A percentile compares a stretch with the other conserved stretches of the same genome.
These are phyloP conservation scores for Clunio marinus DNA, from an alignment of 2,888 invertebrate species.

Conservation along the genomic window DNA sequence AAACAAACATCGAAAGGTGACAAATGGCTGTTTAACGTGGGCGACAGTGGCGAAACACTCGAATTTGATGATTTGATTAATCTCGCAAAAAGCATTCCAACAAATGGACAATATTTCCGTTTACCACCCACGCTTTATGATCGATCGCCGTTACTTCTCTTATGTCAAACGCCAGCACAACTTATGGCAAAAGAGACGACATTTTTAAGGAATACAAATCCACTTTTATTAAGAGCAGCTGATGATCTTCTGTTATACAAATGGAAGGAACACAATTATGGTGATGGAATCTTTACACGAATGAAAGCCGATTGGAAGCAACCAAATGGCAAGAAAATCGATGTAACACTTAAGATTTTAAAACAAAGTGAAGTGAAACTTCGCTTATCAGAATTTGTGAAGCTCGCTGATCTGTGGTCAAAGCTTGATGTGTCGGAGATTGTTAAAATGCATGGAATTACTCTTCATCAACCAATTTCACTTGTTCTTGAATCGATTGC, in stretches of 20 bases:
- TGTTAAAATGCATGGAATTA: constrained; percentile 72
- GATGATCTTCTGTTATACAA: constrained; percentile 28
- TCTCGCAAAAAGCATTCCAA: constrained; percentile 45
- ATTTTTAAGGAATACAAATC: constrained; percentile 44
- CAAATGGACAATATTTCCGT: constrained; percentile 49
- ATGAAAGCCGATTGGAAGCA: constrained; percentile 75
- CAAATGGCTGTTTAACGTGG: constrained; percentile 47
- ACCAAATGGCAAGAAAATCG: constrained; percentile 68
- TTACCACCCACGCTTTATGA: constrained; percentile 85
- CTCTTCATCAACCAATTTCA: constrained; percentile 70
- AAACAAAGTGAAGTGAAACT: constrained; percentile 61
- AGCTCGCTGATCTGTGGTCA: constrained; percentile 73
- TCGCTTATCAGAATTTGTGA: constrained; percentile 68
- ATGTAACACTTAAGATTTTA: constrained; percentile 75
- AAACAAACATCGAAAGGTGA: constrained; percentile 42
- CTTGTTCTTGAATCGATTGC: constrained; percentile 77
- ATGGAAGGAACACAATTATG: background rate
- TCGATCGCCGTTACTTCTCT: constrained; percentile 51
- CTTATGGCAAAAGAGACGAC: constrained; percentile 48
- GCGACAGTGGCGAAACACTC: constrained; percentile 41
- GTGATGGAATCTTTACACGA: constrained; percentile 59
- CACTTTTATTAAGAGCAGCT: background rate
- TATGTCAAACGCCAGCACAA: constrained; percentile 50
- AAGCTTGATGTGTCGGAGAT: constrained; percentile 71
- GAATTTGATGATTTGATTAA: constrained; percentile 46